Conservation (phyloP, 1,140 invertebrate genomes). For the Archivesica marissinica region DNA sequence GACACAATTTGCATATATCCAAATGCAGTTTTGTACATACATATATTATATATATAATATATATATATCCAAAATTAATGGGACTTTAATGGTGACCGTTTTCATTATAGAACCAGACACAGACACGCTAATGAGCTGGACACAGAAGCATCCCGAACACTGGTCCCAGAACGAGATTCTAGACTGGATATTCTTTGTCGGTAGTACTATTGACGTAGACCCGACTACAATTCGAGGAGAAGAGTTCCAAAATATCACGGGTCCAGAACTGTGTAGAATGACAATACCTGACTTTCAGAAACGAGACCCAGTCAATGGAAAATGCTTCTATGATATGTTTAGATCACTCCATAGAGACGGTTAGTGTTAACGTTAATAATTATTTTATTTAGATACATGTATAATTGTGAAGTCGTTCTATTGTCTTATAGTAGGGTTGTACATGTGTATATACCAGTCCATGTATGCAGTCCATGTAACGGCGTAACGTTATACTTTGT, state of each 20-base stretch:
- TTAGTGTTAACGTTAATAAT: constrained; percentile 36
- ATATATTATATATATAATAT: no score
- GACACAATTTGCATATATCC: no score
- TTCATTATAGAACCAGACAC: constrained; percentile 49
- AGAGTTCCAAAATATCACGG: constrained; percentile 76
- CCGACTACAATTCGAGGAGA: constrained; percentile 76
- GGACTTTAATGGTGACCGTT: no score
- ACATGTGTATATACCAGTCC: no score
- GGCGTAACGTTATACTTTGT: no score
- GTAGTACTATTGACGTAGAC: constrained; percentile 66
- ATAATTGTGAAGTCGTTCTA: no score
- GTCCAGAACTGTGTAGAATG: constrained; percentile 77
- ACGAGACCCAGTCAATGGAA: constrained; percentile 75
- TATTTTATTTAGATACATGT: no score
- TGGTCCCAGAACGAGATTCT: constrained; percentile 75
- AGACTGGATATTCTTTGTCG: constrained; percentile 77
- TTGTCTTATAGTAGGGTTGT: no score
- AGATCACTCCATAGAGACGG: constrained; percentile 63
- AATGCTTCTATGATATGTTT: constrained; percentile 73
- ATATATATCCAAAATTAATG: no score
- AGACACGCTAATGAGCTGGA: constrained; percentile 70
- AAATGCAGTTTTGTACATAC: no score
- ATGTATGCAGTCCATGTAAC: no score
- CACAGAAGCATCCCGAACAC: constrained; percentile 75
- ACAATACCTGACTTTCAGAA: constrained; percentile 71